Conservation (phyloP, 2,888 invertebrate species). For the Malachius bipustulatus region DNA sequence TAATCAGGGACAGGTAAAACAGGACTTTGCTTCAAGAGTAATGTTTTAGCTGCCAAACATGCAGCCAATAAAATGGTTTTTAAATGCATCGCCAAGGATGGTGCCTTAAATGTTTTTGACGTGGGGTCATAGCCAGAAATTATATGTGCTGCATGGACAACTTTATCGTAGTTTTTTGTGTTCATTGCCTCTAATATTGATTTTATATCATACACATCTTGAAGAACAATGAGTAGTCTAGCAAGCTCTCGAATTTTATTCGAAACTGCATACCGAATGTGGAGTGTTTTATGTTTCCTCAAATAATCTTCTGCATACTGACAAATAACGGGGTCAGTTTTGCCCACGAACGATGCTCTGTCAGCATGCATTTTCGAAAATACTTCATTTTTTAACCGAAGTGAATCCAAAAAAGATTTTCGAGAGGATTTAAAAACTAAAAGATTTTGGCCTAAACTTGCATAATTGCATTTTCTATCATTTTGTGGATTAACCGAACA, state of each 20-base stretch:
- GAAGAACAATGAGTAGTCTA: conserved; percentile 18
- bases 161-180: conserved; percentile 14
- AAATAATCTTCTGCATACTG: conserved; percentile 22
- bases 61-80: conserved; percentile 14
- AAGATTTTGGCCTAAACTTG: conserved; percentile 16
- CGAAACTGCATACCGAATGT: conserved; percentile 20
- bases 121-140: conserved; percentile 16
- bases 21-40: conserved; percentile 16
- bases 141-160: conserved; percentile 15
- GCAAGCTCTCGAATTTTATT: conserved; percentile 22
- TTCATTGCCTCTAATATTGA: conserved; percentile 9
- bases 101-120: conserved; percentile 17
- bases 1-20: conserved; percentile 15
- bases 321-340: conserved; percentile 19
- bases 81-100: conserved; percentile 19
- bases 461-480: conserved; percentile 10
- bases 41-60: conserved; percentile 12
- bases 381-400: conserved; percentile 20
- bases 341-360: conserved; percentile 18
- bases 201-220: conserved; percentile 13
- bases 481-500: conserved; percentile 12
- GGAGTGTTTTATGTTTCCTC: conserved; percentile 20
- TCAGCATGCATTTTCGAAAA: conserved; percentile 21
- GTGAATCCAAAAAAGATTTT: conserved; percentile 15
- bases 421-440: conserved; percentile 16